These are phyloP conservation scores for Limnodromus scolopaceus DNA, from an alignment of 2,797 vertebrate species.

Conservation along the genomic window DNA sequence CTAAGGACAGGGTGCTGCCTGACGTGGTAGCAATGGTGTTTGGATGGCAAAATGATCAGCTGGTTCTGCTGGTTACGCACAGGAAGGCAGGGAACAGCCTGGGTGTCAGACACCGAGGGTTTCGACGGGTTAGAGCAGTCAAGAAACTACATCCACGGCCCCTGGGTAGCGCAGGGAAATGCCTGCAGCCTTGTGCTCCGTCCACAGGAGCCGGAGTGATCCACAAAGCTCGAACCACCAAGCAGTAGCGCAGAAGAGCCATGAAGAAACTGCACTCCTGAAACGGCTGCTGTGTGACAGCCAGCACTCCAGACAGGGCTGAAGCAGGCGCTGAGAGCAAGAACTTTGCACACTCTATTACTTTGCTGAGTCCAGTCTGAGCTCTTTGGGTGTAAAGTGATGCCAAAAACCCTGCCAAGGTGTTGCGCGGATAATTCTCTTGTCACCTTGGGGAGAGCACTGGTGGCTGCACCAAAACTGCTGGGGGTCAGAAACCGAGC, in stretches of 20 bases:
- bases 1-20: not conserved
- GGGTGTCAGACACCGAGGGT: not conserved
- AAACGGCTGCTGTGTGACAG: not conserved
- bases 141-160: not conserved
- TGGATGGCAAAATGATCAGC: not conserved
- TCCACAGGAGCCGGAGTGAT: not conserved
- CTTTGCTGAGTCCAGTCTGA: not conserved
- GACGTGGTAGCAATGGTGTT: not conserved
- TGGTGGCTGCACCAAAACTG: not conserved
- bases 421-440: not conserved
- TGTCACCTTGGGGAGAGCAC: not conserved
- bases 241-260: not conserved
- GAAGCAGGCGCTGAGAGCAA: not conserved
- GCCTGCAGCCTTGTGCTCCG: not conserved
- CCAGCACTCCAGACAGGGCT: not conserved
- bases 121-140: not conserved
- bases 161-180: not conserved
- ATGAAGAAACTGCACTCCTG: not conserved
- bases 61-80: not conserved
- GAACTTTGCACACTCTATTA: not conserved
- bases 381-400: not conserved
- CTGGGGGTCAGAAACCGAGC: not conserved
- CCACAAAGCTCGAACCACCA: not conserved
- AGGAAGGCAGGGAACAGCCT: not conserved
- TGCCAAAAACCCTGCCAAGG: not conserved